Evolutionary conservation across 2,888 invertebrate genomes (phyloP).

Genomic region (Dyspetes luteomarginatus): DNA sequence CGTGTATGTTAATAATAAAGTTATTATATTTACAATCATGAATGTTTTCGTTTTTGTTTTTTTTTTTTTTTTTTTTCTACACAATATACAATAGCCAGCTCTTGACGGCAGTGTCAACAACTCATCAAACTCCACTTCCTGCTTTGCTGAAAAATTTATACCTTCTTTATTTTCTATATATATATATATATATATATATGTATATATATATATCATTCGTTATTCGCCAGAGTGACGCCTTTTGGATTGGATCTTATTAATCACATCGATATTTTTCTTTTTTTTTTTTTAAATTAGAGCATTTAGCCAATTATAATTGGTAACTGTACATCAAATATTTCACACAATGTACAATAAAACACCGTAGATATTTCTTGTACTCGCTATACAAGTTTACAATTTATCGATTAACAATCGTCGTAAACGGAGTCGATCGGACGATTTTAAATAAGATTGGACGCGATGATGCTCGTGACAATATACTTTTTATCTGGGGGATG

Average conservation of each 20-base stretch:
- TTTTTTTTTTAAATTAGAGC: constrained; percentile 76
- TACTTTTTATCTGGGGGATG: no score
- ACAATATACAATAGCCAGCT: constrained; percentile 82
- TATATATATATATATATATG: no score
- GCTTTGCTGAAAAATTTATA: constrained; percentile 70
- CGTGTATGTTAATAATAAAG: constrained; percentile 81
- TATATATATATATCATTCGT: constrained; percentile 8
- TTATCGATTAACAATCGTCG: constrained; percentile 76
- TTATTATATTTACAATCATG: constrained; percentile 81
- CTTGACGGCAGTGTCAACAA: constrained; percentile 81
- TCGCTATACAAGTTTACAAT: constrained; percentile 77
- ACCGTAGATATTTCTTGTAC: constrained; percentile 77
- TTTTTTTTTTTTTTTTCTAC: constrained; percentile 74
- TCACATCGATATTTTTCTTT: constrained; percentile 70
- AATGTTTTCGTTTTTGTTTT: constrained; percentile 44
- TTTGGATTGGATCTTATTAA: constrained; percentile 63
- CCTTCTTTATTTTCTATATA: constrained; percentile 60
- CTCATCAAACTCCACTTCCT: constrained; percentile 68
- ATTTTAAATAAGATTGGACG: constrained; percentile 80
- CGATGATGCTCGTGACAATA: constrained; percentile 74
- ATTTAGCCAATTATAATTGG: constrained; percentile 80
- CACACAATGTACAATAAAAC: constrained; percentile 81
- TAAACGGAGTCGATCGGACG: constrained; percentile 80
- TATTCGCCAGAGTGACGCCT: constrained; percentile 31
- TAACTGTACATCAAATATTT: constrained; percentile 82